phyloP scores from a whole-genome alignment of 2,797 vertebrate genomes.

The Masticophis lateralis region DNA sequence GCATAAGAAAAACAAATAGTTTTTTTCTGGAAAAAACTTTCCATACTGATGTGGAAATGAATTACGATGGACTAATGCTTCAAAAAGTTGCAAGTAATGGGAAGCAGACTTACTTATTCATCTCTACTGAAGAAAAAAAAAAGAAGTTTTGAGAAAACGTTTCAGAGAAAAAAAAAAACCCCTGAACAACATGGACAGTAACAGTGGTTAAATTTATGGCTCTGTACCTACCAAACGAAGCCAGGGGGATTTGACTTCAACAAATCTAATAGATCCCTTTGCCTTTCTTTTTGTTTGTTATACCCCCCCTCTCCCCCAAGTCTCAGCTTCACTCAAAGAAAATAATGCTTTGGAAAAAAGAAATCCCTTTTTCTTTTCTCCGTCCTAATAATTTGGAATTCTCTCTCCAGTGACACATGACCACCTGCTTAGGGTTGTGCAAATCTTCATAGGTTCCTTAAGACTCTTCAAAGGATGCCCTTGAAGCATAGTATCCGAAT shows the following conservation, averaged over 20 bases:
- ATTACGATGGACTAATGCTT: not conserved
- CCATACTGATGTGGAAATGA: not conserved
- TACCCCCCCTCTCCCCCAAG: not conserved
- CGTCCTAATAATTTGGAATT: not conserved
- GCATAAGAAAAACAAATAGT: not conserved
- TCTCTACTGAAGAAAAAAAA: not conserved
- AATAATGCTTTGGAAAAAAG: not conserved
- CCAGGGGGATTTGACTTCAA: not conserved
- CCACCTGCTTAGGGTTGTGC: not conserved
- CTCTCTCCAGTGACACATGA: not conserved
- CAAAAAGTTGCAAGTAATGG: not conserved
- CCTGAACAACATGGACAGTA: not conserved
- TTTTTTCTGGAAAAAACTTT: not conserved
- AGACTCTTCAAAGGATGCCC: not conserved
- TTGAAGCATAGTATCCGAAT: not conserved
- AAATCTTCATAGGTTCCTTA: not conserved
- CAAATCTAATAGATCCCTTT: fast-evolving
- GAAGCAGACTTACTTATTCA: not conserved
- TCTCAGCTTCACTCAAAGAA: not conserved
- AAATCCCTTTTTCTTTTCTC: not conserved
- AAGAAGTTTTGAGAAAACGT: not conserved
- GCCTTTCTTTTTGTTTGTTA: not conserved
- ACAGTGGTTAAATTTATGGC: not conserved
- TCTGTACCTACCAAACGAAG: not conserved
- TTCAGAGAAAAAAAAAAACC: not conserved